Evolutionary conservation across 2,797 vertebrate genomes (phyloP), one percentile per base, ranked within the genome.

Genomic region (Sebastes vulpes): DNA sequence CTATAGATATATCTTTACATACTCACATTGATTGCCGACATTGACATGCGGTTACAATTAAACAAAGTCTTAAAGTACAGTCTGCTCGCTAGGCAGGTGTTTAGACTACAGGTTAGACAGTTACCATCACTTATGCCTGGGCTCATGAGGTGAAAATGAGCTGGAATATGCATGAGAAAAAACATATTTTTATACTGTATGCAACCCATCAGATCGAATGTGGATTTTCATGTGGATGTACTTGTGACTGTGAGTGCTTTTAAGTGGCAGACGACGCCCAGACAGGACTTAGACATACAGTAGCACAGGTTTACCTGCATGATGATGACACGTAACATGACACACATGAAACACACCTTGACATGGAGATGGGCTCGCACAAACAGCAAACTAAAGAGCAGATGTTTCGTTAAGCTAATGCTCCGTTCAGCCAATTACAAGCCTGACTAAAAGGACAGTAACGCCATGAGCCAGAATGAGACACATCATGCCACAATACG

Each of bases 41-140:
- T 4, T 86, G 85, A 93, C 95, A 94, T 80, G 86, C 67, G 20
- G 56, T 79, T 88, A 90, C 70, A 4, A 9, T 77, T 88, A 85
- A 64, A 73, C 71, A 65, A 46, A 78, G 83, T 84, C 48, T 82
- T 63, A 56, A 21, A 32, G 61, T 77, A 86, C 76, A 81, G 67
- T 87, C 83, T 89, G 88, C 90, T 79, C 66, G 25, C 42, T 84
- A 23, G 67, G 88, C 83, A 84, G 87, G 64, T 38, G 80, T 91
- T 88, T 81, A 69, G 70, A 85, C 69, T 85, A 72, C 54, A 81
- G 73, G 66, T 81, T 88, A 74, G 58, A 85, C 72, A 79, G 74
- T 92, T 86, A 93, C 94, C 94, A 89, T 96, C 95, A 96, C 95
- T 96, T 96, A 96, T 95, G 96, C 94, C 95, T 96, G 94, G 83